Evolutionary conservation across 2,888 invertebrate species (phyloP).

Genomic region (Apantesis nais): DNA sequence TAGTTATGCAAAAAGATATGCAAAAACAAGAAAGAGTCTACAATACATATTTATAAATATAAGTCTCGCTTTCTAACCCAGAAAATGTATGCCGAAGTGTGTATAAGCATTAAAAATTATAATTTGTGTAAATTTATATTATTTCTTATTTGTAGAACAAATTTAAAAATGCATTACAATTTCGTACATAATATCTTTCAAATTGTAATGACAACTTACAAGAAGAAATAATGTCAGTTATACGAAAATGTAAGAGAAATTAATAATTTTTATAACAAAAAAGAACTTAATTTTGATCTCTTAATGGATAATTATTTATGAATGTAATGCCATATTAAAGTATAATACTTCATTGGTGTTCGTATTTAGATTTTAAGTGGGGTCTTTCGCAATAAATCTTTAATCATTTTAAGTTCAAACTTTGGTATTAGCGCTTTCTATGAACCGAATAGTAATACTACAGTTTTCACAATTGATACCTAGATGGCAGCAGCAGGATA

Average conservation of each 20-base stretch:
- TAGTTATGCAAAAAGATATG: background rate
- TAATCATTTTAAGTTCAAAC: background rate
- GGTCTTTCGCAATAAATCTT: constrained; percentile 36
- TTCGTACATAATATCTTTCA: background rate
- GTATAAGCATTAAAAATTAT: constrained; percentile 42
- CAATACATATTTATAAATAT: background rate
- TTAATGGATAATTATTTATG: constrained; percentile 80
- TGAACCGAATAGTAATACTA: constrained; percentile 8
- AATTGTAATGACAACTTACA: constrained; percentile 1
- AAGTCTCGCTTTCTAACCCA: constrained; percentile 21
- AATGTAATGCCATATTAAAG: constrained; percentile 84
- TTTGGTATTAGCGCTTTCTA: constrained; percentile 37
- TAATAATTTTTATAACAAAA: constrained; percentile 48
- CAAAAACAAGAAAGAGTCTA: background rate
- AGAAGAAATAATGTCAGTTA: constrained; percentile 33
- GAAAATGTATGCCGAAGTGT: constrained; percentile 34
- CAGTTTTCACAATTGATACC: background rate
- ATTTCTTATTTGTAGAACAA: constrained; percentile 30
- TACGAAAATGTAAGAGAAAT: constrained; percentile 41
- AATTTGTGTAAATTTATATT: constrained; percentile 31
- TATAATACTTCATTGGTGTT: constrained; percentile 74
- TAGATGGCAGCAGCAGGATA: constrained; percentile 26
- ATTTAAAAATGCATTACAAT: constrained; percentile 4
- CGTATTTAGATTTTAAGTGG: constrained; percentile 45
- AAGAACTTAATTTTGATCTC: constrained; percentile 77